Base-by-base conservation (phyloP, 2,888 invertebrate genomes). In the Agriopis leucophaearia region DNA sequence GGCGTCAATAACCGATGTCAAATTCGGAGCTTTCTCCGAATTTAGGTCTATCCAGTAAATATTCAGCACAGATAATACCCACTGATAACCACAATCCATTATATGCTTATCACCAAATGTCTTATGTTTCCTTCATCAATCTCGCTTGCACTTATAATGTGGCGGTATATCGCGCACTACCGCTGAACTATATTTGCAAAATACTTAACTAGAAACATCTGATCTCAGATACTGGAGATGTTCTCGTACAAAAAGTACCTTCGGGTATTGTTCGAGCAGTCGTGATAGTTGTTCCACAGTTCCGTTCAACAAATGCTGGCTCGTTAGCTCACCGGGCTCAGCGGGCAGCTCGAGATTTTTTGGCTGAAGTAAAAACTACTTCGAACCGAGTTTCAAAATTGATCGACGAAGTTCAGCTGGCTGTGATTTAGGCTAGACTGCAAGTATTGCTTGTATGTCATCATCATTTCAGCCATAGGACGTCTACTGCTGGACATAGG, bases 261-360 rank as follows among this genome's bases (percentile, higher is more conserved):
- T 62, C 38, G 44, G 64, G 62, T 50, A 71, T 70, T 73, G 71
- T 71, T 71, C 66, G 69, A 72, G 50, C 64, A 57, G 65, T 62
- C 65, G 63, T 67, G 62, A 74, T 74, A 75, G 72, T 73, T 69
- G 72, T 72, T 71, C 45, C 59, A 63, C 57, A 61, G 70, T 67
- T 76, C 78, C 40, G 62, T 54, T 67, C 69, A 72, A 81, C 77
- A 82, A 86, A 85, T 83, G 82, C 75, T 66, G 54, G 76, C 78
- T 87, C 87, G 86, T 87, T 87, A 85, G 78, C 75, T 80, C 74
- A 75, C 81, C 74, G 78, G 76, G n/a, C n/a, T n/a, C n/a, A n/a
- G 67, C 68, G 67, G 70, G 27, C 78, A 83, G 78, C 81, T 84
- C 27, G 27, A 56, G 62, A 55, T 62, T 69, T 69, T 69, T 65